A percentile compares a stretch with the other conserved stretches of the same genome.
Conservation (phyloP, 2,888 invertebrate species). For the Melanchra persicariae region DNA sequence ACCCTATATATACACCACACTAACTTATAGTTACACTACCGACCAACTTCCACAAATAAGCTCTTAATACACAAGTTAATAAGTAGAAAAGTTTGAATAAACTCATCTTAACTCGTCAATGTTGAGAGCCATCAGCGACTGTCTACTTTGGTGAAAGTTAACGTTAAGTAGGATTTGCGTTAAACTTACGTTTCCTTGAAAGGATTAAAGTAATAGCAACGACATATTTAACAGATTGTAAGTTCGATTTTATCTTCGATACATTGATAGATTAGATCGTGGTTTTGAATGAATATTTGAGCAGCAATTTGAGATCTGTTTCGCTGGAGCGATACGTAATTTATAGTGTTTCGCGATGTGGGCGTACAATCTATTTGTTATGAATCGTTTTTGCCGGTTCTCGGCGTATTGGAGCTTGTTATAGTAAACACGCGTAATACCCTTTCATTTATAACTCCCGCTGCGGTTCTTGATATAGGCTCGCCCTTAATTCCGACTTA, state of each 20-base stretch:
- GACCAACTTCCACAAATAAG: constrained; percentile 80
- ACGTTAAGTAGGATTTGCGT: constrained; percentile 89
- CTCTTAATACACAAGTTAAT: constrained; percentile 88
- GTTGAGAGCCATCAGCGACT: constrained; percentile 87
- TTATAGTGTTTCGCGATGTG: constrained; percentile 43
- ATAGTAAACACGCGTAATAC: constrained; percentile 86
- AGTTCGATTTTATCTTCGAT: constrained; percentile 52
- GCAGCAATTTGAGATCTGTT: constrained; percentile 57
- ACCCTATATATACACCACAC: constrained; percentile 73
- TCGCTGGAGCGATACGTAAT: constrained; percentile 48
- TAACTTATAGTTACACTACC: constrained; percentile 73
- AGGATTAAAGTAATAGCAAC: constrained; percentile 86
- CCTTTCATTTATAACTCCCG: constrained; percentile 90
- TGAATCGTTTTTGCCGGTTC: constrained; percentile 70
- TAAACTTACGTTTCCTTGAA: constrained; percentile 84
- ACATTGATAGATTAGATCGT: constrained; percentile 51
- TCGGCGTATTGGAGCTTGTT: constrained; percentile 75
- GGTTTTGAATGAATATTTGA: constrained; percentile 59
- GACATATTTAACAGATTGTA: constrained; percentile 77
- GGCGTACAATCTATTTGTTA: constrained; percentile 59
- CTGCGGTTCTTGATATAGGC: constrained; percentile 89
- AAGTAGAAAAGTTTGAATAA: constrained; percentile 88
- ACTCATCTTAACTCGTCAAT: constrained; percentile 86
- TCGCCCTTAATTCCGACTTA: constrained; percentile 90
- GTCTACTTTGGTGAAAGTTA: constrained; percentile 89